These are phyloP conservation scores for Sympetrum striolatum DNA, from an alignment of 2,888 invertebrate genomes.

Conservation along the genomic window DNA sequence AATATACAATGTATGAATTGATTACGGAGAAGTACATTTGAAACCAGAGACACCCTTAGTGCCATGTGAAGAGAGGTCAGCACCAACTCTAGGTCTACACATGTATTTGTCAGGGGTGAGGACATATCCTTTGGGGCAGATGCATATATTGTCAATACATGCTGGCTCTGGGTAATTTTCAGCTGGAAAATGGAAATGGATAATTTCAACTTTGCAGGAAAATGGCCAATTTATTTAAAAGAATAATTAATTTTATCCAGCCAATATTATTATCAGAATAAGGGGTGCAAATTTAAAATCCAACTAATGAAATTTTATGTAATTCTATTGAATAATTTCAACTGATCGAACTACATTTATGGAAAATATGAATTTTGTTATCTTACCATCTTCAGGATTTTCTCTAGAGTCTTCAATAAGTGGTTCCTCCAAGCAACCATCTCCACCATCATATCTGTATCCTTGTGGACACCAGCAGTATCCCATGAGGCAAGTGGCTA, in stretches of 20 bases:
- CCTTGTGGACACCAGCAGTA: constrained; percentile 69
- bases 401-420: not conserved
- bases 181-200: constrained; percentile 55
- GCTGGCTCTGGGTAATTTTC: constrained; percentile 57
- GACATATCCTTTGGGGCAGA: constrained; percentile 60
- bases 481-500: constrained; percentile 62
- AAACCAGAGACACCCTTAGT: constrained; percentile 60
- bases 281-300: not conserved
- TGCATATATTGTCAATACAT: constrained; percentile 60
- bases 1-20: not conserved
- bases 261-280: not conserved
- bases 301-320: not conserved
- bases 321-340: not conserved
- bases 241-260: not conserved
- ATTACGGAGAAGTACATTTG: constrained; percentile 54
- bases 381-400: not conserved
- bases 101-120: constrained; percentile 55
- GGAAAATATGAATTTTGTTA: not conserved
- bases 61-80: constrained; percentile 52
- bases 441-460: constrained; percentile 60
- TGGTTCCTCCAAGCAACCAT: not conserved
- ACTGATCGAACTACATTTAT: not conserved
- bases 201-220: constrained; percentile 42
- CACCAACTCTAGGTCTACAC: constrained; percentile 57
- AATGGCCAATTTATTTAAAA: not conserved